Percentiles rank a stretch among this genome's conserved stretches.
Conservation (phyloP, 2,797 vertebrate genomes). For the Molossus alvarezi region DNA sequence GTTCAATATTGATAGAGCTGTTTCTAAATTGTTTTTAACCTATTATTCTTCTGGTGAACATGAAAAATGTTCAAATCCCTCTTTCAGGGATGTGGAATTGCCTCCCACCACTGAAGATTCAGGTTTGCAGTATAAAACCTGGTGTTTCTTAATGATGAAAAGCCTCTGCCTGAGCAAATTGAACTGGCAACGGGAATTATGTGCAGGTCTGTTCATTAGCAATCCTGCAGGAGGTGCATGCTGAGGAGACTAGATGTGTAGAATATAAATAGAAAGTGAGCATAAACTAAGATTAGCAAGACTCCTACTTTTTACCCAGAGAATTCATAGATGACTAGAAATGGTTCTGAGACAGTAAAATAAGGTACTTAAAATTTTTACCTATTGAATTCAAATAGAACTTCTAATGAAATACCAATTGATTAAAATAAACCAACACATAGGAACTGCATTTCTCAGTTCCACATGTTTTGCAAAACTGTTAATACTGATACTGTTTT, state of each 20-base stretch:
- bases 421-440: slow-evolving; percentile 33
- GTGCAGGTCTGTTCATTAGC: not conserved
- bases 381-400: not conserved
- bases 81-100: slow-evolving; percentile 25
- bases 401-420: not conserved
- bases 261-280: not conserved
- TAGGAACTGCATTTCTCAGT: not conserved
- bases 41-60: not conserved
- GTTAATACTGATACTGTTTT: slow-evolving; percentile 22
- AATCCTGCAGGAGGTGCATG: not conserved
- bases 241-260: not conserved
- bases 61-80: slow-evolving; percentile 8
- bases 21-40: slow-evolving; percentile 33
- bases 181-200: not conserved
- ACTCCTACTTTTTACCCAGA: slow-evolving; percentile 4
- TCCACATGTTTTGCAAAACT: not conserved
- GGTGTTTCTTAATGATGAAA: not conserved
- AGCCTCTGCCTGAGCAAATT: not conserved
- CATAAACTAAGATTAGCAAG: slow-evolving; percentile 18
- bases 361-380: not conserved
- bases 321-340: not conserved
- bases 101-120: not conserved
- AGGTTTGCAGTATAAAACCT: not conserved
- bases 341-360: slow-evolving; percentile 10
- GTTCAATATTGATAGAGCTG: slow-evolving; percentile 9